These are phyloP conservation scores for Liopterus haemorrhoidalis DNA, from an alignment of 2,888 invertebrate genomes.

Conservation along the genomic window DNA sequence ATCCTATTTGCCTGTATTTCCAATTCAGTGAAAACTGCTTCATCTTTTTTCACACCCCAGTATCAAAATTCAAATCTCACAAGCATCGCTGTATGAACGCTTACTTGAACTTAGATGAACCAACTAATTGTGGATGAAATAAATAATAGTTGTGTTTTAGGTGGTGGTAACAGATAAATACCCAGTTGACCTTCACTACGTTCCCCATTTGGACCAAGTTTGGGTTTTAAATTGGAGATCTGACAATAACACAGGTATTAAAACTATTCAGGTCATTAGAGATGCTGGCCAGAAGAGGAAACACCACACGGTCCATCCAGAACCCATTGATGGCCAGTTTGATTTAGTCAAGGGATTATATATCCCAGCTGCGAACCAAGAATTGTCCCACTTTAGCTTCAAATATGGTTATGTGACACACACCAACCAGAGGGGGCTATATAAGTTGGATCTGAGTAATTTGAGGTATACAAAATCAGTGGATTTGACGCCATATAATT, in stretches of 20 bases:
- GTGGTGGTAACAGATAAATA: conserved; percentile 66
- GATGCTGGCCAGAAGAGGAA: conserved; percentile 66
- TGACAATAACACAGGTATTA: conserved; percentile 53
- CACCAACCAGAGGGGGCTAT: conserved; percentile 63
- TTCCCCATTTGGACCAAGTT: conserved; percentile 65
- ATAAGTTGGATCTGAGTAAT: conserved; percentile 65
- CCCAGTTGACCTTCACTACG: conserved; percentile 64
- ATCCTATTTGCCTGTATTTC: too few species aligned
- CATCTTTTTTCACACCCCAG: too few species aligned
- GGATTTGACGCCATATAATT: conserved; percentile 65
- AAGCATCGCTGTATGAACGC: too few species aligned
- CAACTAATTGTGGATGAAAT: too few species aligned
- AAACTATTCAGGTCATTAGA: conserved; percentile 66
- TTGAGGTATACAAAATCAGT: conserved; percentile 66
- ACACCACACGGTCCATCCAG: conserved; percentile 66
- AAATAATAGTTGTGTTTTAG: conserved; percentile 29
- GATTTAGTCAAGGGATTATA: conserved; percentile 62
- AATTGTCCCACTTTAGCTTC: conserved; percentile 52
- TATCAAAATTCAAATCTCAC: too few species aligned
- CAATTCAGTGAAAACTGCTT: too few species aligned
- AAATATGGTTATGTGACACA: conserved; percentile 71
- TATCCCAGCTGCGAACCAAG: conserved; percentile 54
- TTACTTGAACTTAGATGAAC: too few species aligned
- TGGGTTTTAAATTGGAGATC: conserved; percentile 68
- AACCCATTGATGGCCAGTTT: conserved; percentile 70